These are phyloP conservation scores for Biston stratarius DNA, from an alignment of 2,888 invertebrate species.

Conservation along the genomic window DNA sequence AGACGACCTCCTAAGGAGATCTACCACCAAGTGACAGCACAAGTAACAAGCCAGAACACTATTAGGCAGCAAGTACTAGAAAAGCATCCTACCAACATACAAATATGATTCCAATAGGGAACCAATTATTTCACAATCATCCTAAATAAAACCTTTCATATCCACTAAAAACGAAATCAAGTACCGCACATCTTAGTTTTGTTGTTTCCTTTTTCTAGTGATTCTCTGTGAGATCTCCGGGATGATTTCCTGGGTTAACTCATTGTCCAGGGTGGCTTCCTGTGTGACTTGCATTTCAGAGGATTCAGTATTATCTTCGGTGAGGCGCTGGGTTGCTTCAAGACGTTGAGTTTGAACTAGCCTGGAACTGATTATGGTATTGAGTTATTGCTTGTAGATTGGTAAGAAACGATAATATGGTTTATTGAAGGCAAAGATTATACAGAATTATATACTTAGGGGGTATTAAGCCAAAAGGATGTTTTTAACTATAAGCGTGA, in stretches of 20 bases:
- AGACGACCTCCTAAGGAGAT: too few species aligned
- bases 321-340: slow-evolving; percentile 44
- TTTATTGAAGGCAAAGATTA: too few species aligned
- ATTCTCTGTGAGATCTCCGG: slow-evolving; percentile 67
- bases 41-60: too few species aligned
- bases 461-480: too few species aligned
- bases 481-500: too few species aligned
- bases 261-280: slow-evolving; percentile 43
- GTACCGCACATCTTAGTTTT: slow-evolving; percentile 48
- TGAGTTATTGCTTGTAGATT: background rate
- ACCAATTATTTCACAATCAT: too few species aligned
- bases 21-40: too few species aligned
- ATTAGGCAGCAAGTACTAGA: too few species aligned
- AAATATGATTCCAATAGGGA: background rate
- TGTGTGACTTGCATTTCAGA: slow-evolving; percentile 6
- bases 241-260: slow-evolving; percentile 58
- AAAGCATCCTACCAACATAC: too few species aligned
- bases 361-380: slow-evolving; percentile 60
- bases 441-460: too few species aligned
- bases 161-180: slow-evolving; percentile 22
- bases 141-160: slow-evolving; percentile 1
- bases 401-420: too few species aligned
- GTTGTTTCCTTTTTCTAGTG: slow-evolving; percentile 67
- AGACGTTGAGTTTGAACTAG: slow-evolving; percentile 55
- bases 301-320: slow-evolving; percentile 43